These are phyloP conservation scores for Aselliscus stoliczkanus DNA, from an alignment of 2,797 vertebrate genomes.

Conservation along the genomic window DNA sequence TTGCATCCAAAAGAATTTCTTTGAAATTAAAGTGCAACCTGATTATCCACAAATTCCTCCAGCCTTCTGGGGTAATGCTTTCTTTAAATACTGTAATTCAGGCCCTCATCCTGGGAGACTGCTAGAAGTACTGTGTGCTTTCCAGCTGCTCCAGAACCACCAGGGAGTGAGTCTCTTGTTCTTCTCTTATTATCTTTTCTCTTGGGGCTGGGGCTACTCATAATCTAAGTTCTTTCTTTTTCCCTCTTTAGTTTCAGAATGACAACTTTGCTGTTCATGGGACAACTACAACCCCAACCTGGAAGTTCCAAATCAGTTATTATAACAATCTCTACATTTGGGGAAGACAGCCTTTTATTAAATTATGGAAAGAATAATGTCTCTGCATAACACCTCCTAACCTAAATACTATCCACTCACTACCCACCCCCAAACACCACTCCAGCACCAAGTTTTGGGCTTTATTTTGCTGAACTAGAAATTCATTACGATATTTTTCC, in stretches of 20 bases:
- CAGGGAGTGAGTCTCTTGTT: background rate
- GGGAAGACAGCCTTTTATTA: background rate
- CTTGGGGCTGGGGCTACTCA: background rate
- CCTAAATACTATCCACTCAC: background rate
- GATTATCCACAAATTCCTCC: background rate
- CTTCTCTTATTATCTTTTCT: background rate
- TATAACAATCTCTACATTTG: background rate
- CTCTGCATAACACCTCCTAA: background rate
- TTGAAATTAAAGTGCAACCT: background rate
- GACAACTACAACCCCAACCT: background rate
- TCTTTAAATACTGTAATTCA: background rate
- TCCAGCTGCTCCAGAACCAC: background rate
- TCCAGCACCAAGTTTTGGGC: background rate
- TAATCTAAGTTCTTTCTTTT: background rate
- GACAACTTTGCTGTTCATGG: background rate
- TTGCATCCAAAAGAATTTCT: background rate
- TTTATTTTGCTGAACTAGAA: background rate
- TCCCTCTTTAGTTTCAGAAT: background rate
- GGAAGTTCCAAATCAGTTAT: background rate
- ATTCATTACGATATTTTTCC: slow-evolving; percentile 13
- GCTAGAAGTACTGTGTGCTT: too few relatives aligned
- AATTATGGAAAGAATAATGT: background rate
- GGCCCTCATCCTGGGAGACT: background rate
- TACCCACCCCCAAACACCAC: background rate
- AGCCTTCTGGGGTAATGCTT: background rate